phyloP scores from a whole-genome alignment of 2,888 invertebrate species.

The Tinea semifulvella region DNA sequence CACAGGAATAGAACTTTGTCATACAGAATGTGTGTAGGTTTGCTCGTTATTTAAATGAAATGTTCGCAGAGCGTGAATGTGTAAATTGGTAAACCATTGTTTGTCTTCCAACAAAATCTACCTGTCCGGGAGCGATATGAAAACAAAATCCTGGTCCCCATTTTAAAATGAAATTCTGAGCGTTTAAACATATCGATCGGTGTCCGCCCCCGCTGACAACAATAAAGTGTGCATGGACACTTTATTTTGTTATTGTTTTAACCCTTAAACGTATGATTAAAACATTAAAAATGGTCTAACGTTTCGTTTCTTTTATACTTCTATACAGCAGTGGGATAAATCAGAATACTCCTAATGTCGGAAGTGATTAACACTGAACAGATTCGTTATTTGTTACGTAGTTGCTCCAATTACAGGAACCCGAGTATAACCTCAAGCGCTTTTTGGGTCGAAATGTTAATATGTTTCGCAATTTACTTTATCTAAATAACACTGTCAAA shows the following conservation, averaged over 20 bases:
- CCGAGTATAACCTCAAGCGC: background rate
- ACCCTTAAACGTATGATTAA: no score
- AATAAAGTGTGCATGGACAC: background rate
- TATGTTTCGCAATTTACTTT: slow-evolving; percentile 1
- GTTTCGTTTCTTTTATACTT: background rate
- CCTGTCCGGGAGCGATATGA: background rate
- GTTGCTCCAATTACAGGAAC: slow-evolving; percentile 6
- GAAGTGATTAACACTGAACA: slow-evolving; percentile 6
- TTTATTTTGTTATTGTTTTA: no score
- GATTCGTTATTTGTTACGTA: slow-evolving; percentile 6
- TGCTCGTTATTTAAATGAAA: background rate
- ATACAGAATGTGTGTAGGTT: background rate
- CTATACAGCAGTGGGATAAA: background rate
- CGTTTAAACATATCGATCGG: slow-evolving; percentile 7
- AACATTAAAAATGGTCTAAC: background rate
- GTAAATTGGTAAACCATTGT: slow-evolving; percentile 8
- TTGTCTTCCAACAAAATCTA: slow-evolving; percentile 2
- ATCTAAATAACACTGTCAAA: background rate
- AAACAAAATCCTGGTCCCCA: slow-evolving; percentile 8
- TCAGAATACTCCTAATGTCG: background rate
- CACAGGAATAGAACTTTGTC: background rate
- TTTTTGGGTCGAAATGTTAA: background rate
- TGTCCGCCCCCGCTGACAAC: background rate
- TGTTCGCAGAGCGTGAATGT: background rate
- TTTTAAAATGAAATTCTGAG: slow-evolving; percentile 1